These are phyloP conservation scores for Eristalinus sepulchralis DNA, from an alignment of 2,888 invertebrate genomes.

Conservation along the genomic window DNA sequence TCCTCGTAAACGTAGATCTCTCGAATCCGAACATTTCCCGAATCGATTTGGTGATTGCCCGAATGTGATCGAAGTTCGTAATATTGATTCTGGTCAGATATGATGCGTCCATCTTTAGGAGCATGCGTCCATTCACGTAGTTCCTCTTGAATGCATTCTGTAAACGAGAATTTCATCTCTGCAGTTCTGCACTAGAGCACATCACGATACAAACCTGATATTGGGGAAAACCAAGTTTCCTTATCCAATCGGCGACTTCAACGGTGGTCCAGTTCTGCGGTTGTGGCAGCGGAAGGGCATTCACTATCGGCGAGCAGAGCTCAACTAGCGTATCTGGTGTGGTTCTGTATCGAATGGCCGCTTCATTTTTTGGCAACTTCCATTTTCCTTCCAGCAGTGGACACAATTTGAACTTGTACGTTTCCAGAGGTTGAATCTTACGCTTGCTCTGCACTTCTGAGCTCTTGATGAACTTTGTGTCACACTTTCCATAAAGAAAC, in stretches of 20 bases:
- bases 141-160: constrained; percentile 81
- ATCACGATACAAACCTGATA: constrained; percentile 80
- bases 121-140: constrained; percentile 81
- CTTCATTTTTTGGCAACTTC: constrained; percentile 59
- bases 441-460: background rate
- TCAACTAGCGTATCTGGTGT: constrained; percentile 82
- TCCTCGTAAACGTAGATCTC: constrained; percentile 79
- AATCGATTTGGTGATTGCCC: constrained; percentile 78
- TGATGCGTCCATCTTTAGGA: constrained; percentile 82
- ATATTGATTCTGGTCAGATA: constrained; percentile 82
- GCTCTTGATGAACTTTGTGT: constrained; percentile 68
- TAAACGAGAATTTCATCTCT: background rate
- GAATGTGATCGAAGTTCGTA: constrained; percentile 81
- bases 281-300: constrained; percentile 79
- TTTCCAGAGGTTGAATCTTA: constrained; percentile 49
- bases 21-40: constrained; percentile 81
- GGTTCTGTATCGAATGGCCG: constrained; percentile 74
- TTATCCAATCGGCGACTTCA: constrained; percentile 82
- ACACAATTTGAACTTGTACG: constrained; percentile 62
- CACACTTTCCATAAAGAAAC: constrained; percentile 72
- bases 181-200: background rate
- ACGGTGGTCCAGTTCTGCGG: constrained; percentile 82
- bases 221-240: constrained; percentile 81
- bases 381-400: constrained; percentile 77
- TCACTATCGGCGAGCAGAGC: constrained; percentile 77